A percentile compares a stretch with the other conserved stretches of the same genome.
Conservation (phyloP, 1,140 invertebrate genomes). For the Orchesella cincta region DNA sequence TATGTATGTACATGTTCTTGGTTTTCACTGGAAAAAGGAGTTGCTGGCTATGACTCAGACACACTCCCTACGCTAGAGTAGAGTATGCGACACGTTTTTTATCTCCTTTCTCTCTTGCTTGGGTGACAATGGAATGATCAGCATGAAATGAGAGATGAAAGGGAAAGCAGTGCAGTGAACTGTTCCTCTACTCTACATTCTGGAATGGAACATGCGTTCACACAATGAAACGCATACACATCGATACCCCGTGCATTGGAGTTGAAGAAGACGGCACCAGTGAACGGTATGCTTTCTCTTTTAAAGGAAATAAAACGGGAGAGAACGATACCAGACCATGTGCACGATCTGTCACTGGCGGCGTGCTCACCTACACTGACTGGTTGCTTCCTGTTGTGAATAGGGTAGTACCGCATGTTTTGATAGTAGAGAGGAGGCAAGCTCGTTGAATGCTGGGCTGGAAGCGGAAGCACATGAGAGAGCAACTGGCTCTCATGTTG, state of each 20-base stretch:
- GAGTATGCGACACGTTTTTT: neutral
- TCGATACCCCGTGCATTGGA: neutral
- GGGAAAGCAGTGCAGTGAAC: constrained; percentile 25
- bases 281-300: neutral
- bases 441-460: neutral
- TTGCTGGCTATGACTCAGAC: too few relatives aligned
- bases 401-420: neutral
- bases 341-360: neutral
- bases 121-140: neutral
- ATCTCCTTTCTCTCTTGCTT: neutral
- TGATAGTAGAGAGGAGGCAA: neutral
- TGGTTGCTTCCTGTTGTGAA: neutral
- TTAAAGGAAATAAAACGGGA: neutral
- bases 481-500: too few relatives aligned
- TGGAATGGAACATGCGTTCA: constrained; percentile 8
- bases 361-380: neutral
- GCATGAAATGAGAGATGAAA: neutral
- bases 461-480: too few relatives aligned
- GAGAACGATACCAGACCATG: neutral
- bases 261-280: neutral
- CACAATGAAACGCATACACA: neutral
- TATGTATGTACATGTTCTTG: too few relatives aligned
- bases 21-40: too few relatives aligned
- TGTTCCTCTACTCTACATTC: too few relatives aligned
- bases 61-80: neutral